phyloP scores from a whole-genome alignment of 1,140 invertebrate species.

The Drosophila miranda region DNA sequence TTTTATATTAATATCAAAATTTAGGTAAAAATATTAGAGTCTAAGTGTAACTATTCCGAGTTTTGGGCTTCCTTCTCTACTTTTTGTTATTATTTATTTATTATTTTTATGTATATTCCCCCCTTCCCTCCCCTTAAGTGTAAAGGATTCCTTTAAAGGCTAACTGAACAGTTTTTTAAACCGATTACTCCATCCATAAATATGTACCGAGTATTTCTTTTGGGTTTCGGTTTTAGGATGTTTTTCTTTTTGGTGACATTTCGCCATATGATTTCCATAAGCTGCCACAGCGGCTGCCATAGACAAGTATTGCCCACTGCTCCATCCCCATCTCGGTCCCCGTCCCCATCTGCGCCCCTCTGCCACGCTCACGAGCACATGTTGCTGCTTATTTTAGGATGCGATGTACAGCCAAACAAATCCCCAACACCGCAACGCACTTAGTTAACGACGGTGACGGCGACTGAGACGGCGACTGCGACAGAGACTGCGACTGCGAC shows the following conservation, averaged over 20 bases:
- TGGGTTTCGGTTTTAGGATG: conserved; percentile 28
- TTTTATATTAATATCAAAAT: too few relatives aligned
- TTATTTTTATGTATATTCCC: too few relatives aligned
- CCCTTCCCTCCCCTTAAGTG: too few relatives aligned
- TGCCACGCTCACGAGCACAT: conserved; percentile 43
- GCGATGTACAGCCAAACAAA: conserved; percentile 58
- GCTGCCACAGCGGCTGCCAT: conserved; percentile 70
- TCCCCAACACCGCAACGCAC: conserved; percentile 76
- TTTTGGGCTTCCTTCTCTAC: too few relatives aligned
- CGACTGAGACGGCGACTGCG: conserved; percentile 12
- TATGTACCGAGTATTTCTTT: conserved; percentile 28
- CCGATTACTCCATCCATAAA: conserved; percentile 4
- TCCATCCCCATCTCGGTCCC: neutral
- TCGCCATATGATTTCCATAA: conserved; percentile 78
- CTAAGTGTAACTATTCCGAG: too few relatives aligned
- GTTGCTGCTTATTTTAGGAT: conserved; percentile 76
- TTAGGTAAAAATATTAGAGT: too few relatives aligned
- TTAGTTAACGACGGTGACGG: conserved; percentile 47
- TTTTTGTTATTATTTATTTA: too few relatives aligned
- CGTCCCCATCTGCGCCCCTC: too few relatives aligned
- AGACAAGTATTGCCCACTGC: conserved; percentile 63
- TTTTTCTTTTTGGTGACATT: conserved; percentile 69
- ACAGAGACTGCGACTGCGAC: conserved; percentile 18
- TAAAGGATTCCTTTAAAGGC: too few relatives aligned
- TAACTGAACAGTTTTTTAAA: too few relatives aligned